phyloP scores from a whole-genome alignment of 2,797 vertebrate species.

The Sebastes nivosus region DNA sequence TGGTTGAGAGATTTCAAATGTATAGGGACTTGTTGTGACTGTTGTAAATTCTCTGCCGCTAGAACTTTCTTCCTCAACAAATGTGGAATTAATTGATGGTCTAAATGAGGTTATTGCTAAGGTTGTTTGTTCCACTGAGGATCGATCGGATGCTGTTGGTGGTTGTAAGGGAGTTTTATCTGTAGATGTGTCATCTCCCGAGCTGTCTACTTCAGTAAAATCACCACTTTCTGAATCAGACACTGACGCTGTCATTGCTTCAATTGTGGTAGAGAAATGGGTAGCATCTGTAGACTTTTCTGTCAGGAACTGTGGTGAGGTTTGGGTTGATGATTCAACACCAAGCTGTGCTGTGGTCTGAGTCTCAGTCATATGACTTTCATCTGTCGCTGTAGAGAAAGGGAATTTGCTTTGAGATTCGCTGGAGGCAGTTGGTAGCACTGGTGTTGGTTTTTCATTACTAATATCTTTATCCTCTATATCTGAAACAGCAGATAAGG shows the following conservation, averaged over 20 bases:
- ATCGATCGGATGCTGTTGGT: not conserved
- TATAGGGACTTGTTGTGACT: conserved; percentile 6
- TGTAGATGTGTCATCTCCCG: conserved; percentile 14
- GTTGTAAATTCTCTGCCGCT: not conserved
- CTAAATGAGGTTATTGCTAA: not conserved
- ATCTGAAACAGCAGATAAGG: not conserved
- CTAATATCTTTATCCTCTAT: not conserved
- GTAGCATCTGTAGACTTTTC: not conserved
- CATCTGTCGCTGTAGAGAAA: too few relatives aligned
- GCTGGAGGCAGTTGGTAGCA: too few relatives aligned
- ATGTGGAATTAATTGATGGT: conserved; percentile 1
- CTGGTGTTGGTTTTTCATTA: not conserved
- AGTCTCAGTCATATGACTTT: too few relatives aligned
- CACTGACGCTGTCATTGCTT: not conserved
- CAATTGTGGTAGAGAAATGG: not conserved
- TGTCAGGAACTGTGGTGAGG: not conserved
- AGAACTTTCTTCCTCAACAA: conserved; percentile 1
- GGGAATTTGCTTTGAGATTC: too few relatives aligned
- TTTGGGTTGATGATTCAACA: conserved; percentile 28
- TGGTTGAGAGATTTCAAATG: conserved; percentile 14
- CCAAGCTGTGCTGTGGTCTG: not conserved
- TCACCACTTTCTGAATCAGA: conserved; percentile 41
- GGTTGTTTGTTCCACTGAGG: conserved; percentile 2
- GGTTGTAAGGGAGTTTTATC: conserved; percentile 8
- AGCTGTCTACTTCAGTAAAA: conserved; percentile 14